Evolutionary conservation across 2,113 vertebrate genomes (phyloP).

Genomic region (Siphamia tubifer): DNA sequence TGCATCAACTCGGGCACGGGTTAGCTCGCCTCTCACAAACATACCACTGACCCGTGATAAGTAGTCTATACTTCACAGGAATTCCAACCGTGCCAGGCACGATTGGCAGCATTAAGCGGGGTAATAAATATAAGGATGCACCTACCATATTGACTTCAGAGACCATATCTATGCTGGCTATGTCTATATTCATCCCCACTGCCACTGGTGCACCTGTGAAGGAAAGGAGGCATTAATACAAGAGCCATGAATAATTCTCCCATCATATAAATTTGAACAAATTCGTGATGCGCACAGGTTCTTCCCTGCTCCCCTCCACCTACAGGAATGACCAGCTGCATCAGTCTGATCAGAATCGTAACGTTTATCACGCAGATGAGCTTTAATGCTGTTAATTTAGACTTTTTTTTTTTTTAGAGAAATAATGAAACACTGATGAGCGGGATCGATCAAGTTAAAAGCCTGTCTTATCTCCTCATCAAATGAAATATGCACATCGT

Average conservation of each 20-base stretch:
- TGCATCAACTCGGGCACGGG: background rate
- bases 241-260: conserved; percentile 30
- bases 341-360: conserved; percentile 1
- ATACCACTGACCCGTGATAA: conserved; percentile 28
- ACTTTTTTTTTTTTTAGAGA: conserved; percentile 38
- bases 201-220: conserved; percentile 93
- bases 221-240: conserved; percentile 61
- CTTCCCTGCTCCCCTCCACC: conserved; percentile 48
- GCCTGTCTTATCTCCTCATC: conserved; percentile 33
- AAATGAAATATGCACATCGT: conserved; percentile 46
- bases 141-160: conserved; percentile 99
- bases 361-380: conserved; percentile 19
- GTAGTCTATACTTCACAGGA: conserved; percentile 31
- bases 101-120: conserved; percentile 11
- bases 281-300: conserved; percentile 68
- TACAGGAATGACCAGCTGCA: conserved; percentile 55
- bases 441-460: conserved; percentile 57
- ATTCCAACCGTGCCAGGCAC: conserved; percentile 28
- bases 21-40: background rate
- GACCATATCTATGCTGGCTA: conserved; percentile 98
- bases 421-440: conserved; percentile 55
- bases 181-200: conserved; percentile 99
- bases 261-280: conserved; percentile 68
- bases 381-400: conserved; percentile 28
- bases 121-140: conserved; percentile 56